Conservation (phyloP, 2,797 vertebrate species). For the Micrastur ruficollis region DNA sequence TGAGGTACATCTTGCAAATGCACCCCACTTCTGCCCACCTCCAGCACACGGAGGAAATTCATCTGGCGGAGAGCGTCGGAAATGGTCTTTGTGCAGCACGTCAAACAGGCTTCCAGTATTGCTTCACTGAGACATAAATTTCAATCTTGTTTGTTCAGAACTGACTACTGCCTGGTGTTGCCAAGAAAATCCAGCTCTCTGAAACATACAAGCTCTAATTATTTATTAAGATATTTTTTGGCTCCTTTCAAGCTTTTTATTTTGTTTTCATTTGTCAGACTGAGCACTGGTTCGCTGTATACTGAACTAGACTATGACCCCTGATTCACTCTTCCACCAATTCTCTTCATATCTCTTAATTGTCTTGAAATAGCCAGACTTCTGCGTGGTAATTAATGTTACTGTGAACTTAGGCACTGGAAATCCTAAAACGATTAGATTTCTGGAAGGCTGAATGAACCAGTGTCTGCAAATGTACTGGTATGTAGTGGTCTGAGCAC, state of each 20-base stretch:
- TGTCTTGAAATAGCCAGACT: conserved; percentile 5
- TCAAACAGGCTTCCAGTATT: conserved; percentile 34
- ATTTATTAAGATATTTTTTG: conserved; percentile 60
- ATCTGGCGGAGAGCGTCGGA: not conserved
- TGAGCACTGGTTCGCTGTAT: conserved; percentile 7
- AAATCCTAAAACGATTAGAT: not conserved
- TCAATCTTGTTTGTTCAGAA: conserved; percentile 73
- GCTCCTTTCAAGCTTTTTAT: conserved; percentile 20
- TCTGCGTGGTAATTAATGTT: not conserved
- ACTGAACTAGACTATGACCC: conserved; percentile 65
- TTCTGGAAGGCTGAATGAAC: conserved; percentile 12
- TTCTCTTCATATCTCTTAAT: conserved; percentile 66
- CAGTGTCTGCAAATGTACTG: not conserved
- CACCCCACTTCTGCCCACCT: not conserved
- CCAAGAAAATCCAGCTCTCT: conserved; percentile 58
- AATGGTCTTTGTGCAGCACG: not conserved
- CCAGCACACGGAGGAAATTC: not conserved
- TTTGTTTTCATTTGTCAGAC: conserved; percentile 64
- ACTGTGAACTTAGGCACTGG: not conserved
- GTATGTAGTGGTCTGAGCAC: not conserved
- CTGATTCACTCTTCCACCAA: conserved; percentile 74
- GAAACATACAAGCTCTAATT: conserved; percentile 19
- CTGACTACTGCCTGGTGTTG: not conserved
- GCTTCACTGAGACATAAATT: conserved; percentile 23
- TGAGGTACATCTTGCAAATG: not conserved